phyloP scores from a whole-genome alignment of 1,140 invertebrate genomes.

The Sitobion miscanthi region DNA sequence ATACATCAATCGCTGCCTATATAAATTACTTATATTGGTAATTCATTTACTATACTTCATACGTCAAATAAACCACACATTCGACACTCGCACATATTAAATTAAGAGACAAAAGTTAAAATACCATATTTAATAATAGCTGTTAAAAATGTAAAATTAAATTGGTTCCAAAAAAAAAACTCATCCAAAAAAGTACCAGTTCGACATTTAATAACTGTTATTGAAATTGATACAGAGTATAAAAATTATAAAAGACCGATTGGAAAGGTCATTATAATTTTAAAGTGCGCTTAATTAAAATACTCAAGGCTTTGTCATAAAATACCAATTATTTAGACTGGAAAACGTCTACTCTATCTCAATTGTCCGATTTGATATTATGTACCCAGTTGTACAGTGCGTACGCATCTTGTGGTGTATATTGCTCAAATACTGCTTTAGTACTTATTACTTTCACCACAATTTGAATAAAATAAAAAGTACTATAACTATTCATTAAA shows the following conservation, averaged over 20 bases:
- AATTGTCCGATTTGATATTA: not conserved
- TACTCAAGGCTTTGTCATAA: not conserved
- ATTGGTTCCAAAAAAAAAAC: not conserved
- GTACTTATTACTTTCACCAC: not conserved
- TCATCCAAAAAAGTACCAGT: not conserved
- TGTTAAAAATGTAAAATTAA: not conserved
- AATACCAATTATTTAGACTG: not conserved
- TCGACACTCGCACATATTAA: not conserved
- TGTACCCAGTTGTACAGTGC: not conserved
- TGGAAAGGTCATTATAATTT: slow-evolving; percentile 4
- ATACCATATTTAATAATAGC: not conserved
- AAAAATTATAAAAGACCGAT: not conserved
- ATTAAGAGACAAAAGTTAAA: not conserved
- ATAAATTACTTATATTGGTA: not conserved
- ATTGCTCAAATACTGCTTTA: not conserved
- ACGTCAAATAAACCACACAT: not conserved
- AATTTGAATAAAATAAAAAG: not conserved
- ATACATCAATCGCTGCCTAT: not conserved
- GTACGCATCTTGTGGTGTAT: not conserved
- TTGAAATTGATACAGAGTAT: not conserved
- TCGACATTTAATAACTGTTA: slow-evolving; percentile 17
- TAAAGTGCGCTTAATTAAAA: not conserved
- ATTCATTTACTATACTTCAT: not conserved
- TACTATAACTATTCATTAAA: not conserved
- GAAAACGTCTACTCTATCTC: not conserved